phyloP scores from a whole-genome alignment of 1,140 invertebrate species.

The Cyclargus thomasi region DNA sequence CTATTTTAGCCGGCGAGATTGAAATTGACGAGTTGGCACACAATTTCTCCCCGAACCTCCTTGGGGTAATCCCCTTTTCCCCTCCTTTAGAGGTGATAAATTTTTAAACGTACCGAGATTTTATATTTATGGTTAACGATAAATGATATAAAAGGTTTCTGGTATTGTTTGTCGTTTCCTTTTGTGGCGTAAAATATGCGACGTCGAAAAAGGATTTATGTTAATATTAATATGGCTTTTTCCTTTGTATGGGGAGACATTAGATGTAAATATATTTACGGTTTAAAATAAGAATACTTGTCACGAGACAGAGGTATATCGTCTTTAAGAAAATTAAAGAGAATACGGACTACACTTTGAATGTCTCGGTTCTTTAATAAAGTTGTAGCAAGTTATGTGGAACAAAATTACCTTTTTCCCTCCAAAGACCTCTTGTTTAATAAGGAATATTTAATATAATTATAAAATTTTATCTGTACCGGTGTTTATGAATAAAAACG shows the following conservation, averaged over 20 bases:
- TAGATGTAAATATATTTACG: background rate
- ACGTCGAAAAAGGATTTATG: background rate
- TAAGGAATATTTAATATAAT: conserved; percentile 4
- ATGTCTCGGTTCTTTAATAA: background rate
- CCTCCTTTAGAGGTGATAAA: conserved; percentile 4
- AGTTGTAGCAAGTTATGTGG: background rate
- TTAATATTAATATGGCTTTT: background rate
- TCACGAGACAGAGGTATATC: too few species aligned
- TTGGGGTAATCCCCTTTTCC: background rate
- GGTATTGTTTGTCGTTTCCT: background rate
- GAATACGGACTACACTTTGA: background rate
- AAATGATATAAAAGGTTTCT: conserved; percentile 1
- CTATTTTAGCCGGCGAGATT: background rate
- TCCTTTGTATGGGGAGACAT: background rate
- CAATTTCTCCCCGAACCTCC: background rate
- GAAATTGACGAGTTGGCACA: conserved; percentile 9
- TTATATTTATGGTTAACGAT: background rate
- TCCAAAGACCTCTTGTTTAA: background rate
- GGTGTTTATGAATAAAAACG: background rate
- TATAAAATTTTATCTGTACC: background rate
- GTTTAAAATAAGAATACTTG: too few species aligned
- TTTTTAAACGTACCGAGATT: conserved; percentile 6
- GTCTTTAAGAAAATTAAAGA: too few species aligned
- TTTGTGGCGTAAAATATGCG: background rate
- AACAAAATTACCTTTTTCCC: background rate